Conservation (phyloP, 2,888 invertebrate genomes). For the Nomada fabriciana region DNA sequence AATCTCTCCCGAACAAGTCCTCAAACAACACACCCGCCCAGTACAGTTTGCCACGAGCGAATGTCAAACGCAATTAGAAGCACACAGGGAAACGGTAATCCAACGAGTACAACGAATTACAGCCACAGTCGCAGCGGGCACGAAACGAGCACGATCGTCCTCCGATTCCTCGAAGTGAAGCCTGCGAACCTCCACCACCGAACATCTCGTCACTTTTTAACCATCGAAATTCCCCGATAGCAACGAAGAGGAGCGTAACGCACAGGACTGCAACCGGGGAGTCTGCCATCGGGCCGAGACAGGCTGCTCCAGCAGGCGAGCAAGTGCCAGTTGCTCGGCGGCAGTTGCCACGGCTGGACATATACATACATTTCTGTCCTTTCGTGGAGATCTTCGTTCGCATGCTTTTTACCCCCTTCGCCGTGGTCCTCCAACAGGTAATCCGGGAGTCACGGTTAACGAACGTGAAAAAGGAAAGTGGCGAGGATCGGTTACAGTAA, state of each 20-base stretch:
- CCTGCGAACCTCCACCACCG: not conserved
- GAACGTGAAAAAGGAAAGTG: not conserved
- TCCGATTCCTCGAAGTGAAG: not conserved
- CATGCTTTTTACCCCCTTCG: conserved; percentile 31
- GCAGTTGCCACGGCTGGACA: conserved; percentile 81
- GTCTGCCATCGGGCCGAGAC: conserved; percentile 49
- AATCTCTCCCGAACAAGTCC: not conserved
- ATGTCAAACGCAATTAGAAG: not conserved
- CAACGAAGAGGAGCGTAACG: conserved; percentile 43
- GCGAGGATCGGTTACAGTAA: not conserved
- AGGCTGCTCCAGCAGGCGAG: conserved; percentile 64
- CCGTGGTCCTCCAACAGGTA: not conserved
- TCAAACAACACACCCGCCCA: not conserved
- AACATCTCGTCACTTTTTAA: conserved; percentile 17
- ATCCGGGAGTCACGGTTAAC: not conserved
- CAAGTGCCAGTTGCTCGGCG: conserved; percentile 81
- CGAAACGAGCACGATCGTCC: not conserved
- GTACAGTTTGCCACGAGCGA: not conserved
- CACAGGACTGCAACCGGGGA: conserved; percentile 57
- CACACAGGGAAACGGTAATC: not conserved
- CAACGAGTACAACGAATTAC: not conserved
- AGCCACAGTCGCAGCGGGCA: not conserved
- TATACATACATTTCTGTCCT: conserved; percentile 61
- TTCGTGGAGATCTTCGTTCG: conserved; percentile 27
- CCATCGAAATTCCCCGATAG: conserved; percentile 52